These are phyloP conservation scores for Popillia japonica DNA, from an alignment of 1,140 invertebrate genomes.

Conservation along the genomic window DNA sequence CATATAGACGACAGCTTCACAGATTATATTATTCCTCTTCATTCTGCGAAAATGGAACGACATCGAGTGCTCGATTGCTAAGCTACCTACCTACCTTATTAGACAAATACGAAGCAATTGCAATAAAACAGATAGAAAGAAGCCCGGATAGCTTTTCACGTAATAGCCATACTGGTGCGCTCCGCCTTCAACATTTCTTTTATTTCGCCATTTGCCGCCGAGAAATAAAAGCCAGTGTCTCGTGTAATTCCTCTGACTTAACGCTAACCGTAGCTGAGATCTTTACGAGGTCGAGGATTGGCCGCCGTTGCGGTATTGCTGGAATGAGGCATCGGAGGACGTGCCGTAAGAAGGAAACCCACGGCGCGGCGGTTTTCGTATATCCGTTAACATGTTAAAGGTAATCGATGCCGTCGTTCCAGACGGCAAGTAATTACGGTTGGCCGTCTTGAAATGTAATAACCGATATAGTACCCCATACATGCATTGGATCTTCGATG, in stretches of 20 bases:
- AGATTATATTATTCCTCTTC: too few relatives aligned
- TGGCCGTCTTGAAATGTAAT: constrained; percentile 12
- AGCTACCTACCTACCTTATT: not conserved
- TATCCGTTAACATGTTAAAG: constrained; percentile 41
- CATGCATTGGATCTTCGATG: not conserved
- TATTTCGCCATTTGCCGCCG: constrained; percentile 29
- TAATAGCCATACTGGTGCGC: constrained; percentile 3
- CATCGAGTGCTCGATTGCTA: too few relatives aligned
- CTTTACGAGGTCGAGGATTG: constrained; percentile 25
- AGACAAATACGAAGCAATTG: constrained; percentile 1
- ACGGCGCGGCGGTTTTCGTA: constrained; percentile 33
- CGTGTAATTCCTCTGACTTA: constrained; percentile 28
- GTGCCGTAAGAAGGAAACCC: not conserved
- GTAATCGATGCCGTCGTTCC: constrained; percentile 40
- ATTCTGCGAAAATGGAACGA: too few relatives aligned
- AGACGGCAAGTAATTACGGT: constrained; percentile 7
- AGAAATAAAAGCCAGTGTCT: constrained; percentile 33
- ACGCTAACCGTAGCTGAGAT: constrained; percentile 28
- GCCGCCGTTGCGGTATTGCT: constrained; percentile 6
- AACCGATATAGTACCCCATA: constrained; percentile 21
- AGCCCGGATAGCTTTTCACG: not conserved
- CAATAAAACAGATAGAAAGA: constrained; percentile 12
- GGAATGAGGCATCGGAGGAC: constrained; percentile 34
- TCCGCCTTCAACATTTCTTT: constrained; percentile 27
- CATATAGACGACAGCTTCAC: too few relatives aligned